Evolutionary conservation across 1,140 invertebrate genomes (phyloP).

Genomic region (Drepana arcuata): DNA sequence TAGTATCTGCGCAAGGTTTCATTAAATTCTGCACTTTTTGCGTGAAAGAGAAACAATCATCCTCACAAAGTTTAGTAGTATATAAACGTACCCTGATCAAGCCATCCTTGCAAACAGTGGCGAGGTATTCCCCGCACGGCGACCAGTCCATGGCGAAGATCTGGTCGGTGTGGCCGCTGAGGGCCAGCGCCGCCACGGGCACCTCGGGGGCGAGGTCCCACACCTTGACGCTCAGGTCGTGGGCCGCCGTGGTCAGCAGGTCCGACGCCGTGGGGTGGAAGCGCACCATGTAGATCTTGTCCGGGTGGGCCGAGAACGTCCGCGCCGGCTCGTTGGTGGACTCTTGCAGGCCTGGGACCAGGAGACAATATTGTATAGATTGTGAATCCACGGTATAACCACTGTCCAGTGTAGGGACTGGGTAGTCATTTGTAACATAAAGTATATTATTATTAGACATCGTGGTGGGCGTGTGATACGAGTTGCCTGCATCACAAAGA

Average conservation of each 20-base stretch:
- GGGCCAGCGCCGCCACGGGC: conserved; percentile 69
- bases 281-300: conserved; percentile 92
- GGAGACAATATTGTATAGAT: too few species aligned
- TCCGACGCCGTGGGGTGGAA: conserved; percentile 92
- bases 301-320: conserved; percentile 85
- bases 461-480: too few species aligned
- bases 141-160: conserved; percentile 95
- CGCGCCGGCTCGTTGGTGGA: conserved; percentile 73
- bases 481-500: too few species aligned
- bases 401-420: too few species aligned
- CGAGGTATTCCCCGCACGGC: conserved; percentile 86
- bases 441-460: too few species aligned
- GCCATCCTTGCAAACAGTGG: conserved; percentile 92
- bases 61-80: too few species aligned
- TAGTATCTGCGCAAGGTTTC: too few species aligned
- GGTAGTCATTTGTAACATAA: too few species aligned
- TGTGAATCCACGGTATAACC: too few species aligned
- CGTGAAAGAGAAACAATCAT: too few species aligned
- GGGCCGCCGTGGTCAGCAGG: conserved; percentile 88
- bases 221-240: conserved; percentile 87
- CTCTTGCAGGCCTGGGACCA: conserved; percentile 60
- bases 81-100: conserved; percentile 80
- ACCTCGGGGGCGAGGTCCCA: conserved; percentile 50
- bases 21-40: too few species aligned
- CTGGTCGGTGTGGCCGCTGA: conserved; percentile 84